phyloP scores from a whole-genome alignment of 2,113 vertebrate species.

The Pithys albifrons region DNA sequence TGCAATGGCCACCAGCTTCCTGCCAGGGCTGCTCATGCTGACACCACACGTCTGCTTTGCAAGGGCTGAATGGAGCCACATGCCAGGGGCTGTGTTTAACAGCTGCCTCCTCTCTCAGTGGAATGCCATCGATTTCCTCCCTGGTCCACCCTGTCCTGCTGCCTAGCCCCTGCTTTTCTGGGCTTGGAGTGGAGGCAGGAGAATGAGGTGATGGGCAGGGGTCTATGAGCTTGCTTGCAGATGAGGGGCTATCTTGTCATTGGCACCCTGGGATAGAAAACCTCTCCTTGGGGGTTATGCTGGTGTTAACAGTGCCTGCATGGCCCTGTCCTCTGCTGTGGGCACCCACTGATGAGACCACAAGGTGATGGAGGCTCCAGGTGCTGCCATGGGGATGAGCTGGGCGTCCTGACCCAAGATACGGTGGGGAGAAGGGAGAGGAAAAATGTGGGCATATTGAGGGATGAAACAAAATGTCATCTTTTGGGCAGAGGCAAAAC shows the following conservation, averaged over 20 bases:
- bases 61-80: constrained; percentile 1
- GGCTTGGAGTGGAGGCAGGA: background rate
- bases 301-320: fast-evolving
- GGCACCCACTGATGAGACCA: fast-evolving
- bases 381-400: background rate
- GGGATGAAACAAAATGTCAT: background rate
- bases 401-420: background rate
- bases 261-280: background rate
- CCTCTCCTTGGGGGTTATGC: fast-evolving
- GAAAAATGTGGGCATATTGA: background rate
- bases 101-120: background rate
- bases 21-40: background rate
- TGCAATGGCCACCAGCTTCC: background rate
- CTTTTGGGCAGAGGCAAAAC: background rate
- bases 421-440: fast-evolving
- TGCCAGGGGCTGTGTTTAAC: background rate
- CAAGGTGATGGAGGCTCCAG: background rate
- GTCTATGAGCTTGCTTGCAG: background rate
- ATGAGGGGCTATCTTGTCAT: fast-evolving
- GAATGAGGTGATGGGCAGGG: background rate
- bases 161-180: background rate
- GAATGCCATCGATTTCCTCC: background rate
- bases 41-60: background rate
- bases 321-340: background rate
- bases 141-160: background rate